Conservation (phyloP, 23 tunicate species). For the Ascidia mentula region DNA sequence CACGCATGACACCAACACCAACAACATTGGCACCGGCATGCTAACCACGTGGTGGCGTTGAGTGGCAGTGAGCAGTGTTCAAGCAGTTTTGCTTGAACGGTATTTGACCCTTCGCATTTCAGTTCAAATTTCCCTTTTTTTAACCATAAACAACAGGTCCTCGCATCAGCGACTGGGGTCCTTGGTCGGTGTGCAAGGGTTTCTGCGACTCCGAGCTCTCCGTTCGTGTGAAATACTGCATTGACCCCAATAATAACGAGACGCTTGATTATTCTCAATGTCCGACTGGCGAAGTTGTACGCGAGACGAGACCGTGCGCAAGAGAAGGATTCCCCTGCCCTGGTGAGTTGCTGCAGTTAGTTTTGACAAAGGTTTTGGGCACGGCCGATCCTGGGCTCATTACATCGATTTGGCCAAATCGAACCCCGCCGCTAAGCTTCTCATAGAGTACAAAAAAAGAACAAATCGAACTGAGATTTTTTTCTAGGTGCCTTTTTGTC, state of each 20-base stretch:
- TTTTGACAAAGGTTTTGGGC: too few species aligned
- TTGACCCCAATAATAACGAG: slow-evolving; percentile 12
- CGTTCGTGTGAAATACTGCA: background rate
- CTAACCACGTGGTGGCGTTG: background rate
- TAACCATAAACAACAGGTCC: slow-evolving; percentile 13
- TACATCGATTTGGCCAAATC: too few species aligned
- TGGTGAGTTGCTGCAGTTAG: slow-evolving; percentile 20
- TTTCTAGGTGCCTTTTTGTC: too few species aligned
- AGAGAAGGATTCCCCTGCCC: slow-evolving; percentile 30
- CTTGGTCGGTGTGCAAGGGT: slow-evolving; percentile 17
- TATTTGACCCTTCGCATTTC: too few species aligned
- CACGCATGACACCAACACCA: background rate
- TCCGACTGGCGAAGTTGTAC: background rate
- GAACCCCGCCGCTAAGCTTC: too few species aligned
- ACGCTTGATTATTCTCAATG: slow-evolving; percentile 1
- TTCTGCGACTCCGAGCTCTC: slow-evolving; percentile 19
- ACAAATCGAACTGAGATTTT: too few species aligned
- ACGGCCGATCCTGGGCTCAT: too few species aligned
- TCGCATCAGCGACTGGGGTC: slow-evolving; percentile 22
- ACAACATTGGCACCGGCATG: background rate
- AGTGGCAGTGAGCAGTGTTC: background rate
- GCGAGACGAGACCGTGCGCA: slow-evolving; percentile 15
- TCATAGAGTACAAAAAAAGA: too few species aligned
- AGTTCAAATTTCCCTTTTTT: background rate
- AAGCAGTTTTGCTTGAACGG: too few species aligned